Conservation (phyloP, 2,113 vertebrate genomes). For the Corydoras sp. region DNA sequence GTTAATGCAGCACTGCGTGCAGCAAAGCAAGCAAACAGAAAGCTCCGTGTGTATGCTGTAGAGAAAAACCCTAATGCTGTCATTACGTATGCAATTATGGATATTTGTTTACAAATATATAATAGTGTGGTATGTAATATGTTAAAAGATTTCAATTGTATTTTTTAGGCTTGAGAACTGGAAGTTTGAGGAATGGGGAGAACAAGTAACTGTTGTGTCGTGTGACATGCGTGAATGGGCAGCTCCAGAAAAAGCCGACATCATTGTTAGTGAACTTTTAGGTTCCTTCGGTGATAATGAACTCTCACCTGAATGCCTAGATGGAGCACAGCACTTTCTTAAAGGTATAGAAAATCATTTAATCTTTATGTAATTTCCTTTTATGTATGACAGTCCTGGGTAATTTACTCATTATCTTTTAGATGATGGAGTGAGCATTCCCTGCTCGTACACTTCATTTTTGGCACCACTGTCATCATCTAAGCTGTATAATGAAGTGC, state of each 20-base stretch:
- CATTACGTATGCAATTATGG: constrained; percentile 73
- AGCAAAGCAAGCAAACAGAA: constrained; percentile 76
- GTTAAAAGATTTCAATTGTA: background rate
- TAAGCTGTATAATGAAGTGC: constrained; percentile 90
- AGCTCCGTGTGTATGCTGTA: constrained; percentile 79
- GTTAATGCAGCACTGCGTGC: constrained; percentile 84
- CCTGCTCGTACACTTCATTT: constrained; percentile 82
- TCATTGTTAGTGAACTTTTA: constrained; percentile 86
- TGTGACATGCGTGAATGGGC: constrained; percentile 87
- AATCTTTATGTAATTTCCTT: constrained; percentile 2
- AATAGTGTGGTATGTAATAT: background rate
- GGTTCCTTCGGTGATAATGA: constrained; percentile 91
- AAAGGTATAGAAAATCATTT: constrained; percentile 65
- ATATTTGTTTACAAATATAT: background rate
- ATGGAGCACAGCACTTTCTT: constrained; percentile 86
- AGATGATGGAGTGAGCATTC: constrained; percentile 87
- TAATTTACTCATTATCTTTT: background rate
- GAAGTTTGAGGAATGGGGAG: constrained; percentile 91
- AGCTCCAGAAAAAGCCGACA: constrained; percentile 85
- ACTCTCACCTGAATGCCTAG: constrained; percentile 85
- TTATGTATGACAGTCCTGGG: background rate
- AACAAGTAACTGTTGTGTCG: constrained; percentile 84
- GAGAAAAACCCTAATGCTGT: constrained; percentile 92
- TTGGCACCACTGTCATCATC: constrained; percentile 87
- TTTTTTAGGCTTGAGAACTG: constrained; percentile 79